phyloP scores from a whole-genome alignment of 2,888 invertebrate genomes.

The Sipha maydis region DNA sequence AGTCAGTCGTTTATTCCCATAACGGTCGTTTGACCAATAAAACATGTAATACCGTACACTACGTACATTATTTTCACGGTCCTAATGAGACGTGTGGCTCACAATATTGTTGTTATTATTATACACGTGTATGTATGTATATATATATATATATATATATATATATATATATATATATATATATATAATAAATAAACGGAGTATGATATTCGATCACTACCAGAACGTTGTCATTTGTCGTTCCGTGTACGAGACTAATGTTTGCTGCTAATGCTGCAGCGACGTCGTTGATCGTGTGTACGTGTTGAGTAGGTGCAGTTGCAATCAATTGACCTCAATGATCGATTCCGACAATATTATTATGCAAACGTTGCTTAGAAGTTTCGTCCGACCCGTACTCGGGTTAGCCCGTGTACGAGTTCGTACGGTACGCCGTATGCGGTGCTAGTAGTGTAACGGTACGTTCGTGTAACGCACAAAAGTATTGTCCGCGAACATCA shows the following conservation, averaged over 20 bases:
- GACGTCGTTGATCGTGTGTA: not conserved
- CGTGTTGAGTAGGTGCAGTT: not conserved
- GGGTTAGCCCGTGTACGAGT: not conserved
- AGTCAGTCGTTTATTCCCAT: not conserved
- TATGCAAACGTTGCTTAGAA: not conserved
- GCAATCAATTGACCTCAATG: constrained; percentile 3
- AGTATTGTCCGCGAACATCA: too few relatives aligned
- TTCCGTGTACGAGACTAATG: not conserved
- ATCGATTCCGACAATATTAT: not conserved
- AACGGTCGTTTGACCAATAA: not conserved
- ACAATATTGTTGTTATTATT: not conserved
- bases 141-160: not conserved
- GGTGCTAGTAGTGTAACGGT: too few relatives aligned
- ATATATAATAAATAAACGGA: not conserved
- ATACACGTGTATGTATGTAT: not conserved
- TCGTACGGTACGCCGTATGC: too few relatives aligned
- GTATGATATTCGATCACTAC: not conserved
- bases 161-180: not conserved
- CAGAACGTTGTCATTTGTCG: not conserved
- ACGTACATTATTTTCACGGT: not conserved
- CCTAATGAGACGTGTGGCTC: not conserved
- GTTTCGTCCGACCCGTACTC: not conserved
- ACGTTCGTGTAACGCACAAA: too few relatives aligned
- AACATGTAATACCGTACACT: not conserved
- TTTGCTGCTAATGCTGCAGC: not conserved